phyloP scores from a whole-genome alignment of 1,140 invertebrate genomes.

The Pinna nobilis region DNA sequence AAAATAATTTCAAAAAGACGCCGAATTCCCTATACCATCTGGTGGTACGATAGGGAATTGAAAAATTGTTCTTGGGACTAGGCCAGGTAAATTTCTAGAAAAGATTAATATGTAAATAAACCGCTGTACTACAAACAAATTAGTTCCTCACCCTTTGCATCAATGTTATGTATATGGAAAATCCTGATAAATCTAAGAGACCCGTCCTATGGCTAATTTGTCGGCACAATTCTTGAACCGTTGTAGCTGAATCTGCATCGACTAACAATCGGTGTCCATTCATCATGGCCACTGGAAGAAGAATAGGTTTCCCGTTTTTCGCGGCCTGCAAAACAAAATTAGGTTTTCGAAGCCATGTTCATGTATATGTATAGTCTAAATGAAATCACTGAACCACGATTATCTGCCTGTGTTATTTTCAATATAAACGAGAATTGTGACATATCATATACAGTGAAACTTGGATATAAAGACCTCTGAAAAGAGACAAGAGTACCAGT shows the following conservation, averaged over 20 bases:
- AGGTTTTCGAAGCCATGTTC: too few species aligned
- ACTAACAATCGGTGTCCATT: constrained; percentile 60
- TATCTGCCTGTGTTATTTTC: too few species aligned
- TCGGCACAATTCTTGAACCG: constrained; percentile 64
- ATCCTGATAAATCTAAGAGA: constrained; percentile 62
- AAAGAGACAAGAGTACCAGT: too few species aligned
- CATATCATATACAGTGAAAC: background rate
- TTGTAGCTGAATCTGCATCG: constrained; percentile 66
- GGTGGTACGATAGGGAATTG: too few species aligned
- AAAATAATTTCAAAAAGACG: too few species aligned
- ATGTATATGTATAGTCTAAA: too few species aligned
- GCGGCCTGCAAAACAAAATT: constrained; percentile 65
- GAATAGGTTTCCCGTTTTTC: constrained; percentile 68
- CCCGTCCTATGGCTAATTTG: constrained; percentile 58
- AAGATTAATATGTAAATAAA: background rate
- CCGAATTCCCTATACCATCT: too few species aligned
- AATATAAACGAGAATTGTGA: too few species aligned
- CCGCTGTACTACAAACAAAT: too few species aligned
- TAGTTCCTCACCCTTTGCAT: constrained; percentile 58
- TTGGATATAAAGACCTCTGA: background rate
- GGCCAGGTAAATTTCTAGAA: too few species aligned
- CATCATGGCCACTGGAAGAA: constrained; percentile 70
- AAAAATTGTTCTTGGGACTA: too few species aligned
- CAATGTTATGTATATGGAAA: constrained; percentile 69
- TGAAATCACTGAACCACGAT: too few species aligned